A percentile compares a stretch with the other conserved stretches of the same genome.
phyloP scores from a whole-genome alignment of 2,888 invertebrate species.

The Aethes cnicana region DNA sequence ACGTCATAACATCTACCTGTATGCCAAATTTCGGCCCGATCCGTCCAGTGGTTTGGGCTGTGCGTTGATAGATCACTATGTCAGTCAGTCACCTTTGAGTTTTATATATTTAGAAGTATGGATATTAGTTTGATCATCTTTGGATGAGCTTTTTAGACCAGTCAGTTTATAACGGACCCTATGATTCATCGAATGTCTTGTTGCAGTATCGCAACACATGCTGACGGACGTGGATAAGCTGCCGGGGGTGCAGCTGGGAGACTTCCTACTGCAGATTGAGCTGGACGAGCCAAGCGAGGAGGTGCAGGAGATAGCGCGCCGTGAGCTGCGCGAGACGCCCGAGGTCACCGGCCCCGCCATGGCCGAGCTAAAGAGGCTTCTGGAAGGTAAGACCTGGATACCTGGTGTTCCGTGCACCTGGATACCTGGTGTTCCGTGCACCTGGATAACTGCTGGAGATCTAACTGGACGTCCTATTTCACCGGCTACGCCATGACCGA shows the following conservation, averaged over 20 bases:
- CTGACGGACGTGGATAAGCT: constrained; percentile 86
- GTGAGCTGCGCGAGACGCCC: constrained; percentile 86
- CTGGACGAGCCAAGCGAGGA: constrained; percentile 84
- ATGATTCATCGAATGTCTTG: constrained; percentile 29
- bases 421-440: no score
- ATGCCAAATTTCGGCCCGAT: no score
- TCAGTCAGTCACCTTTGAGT: no score
- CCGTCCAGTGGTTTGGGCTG: no score
- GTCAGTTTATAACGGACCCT: not conserved
- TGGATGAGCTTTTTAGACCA: not conserved
- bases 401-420: no score
- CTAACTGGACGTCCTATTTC: no score
- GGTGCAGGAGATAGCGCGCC: constrained; percentile 85
- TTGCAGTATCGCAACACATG: constrained; percentile 87
- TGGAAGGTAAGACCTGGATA: constrained; percentile 86
- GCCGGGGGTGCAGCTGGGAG: constrained; percentile 86
- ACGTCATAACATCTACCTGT: no score
- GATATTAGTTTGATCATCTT: no score
- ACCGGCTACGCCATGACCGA: no score
- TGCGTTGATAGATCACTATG: no score
- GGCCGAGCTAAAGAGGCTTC: constrained; percentile 80
- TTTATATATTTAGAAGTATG: no score
- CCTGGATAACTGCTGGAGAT: no score
- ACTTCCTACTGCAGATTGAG: constrained; percentile 86
- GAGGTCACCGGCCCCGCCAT: constrained; percentile 83